A percentile compares a stretch with the other conserved stretches of the same genome.
Evolutionary conservation across 2,113 vertebrate genomes (phyloP).

Genomic region (Ifrita kowaldi): DNA sequence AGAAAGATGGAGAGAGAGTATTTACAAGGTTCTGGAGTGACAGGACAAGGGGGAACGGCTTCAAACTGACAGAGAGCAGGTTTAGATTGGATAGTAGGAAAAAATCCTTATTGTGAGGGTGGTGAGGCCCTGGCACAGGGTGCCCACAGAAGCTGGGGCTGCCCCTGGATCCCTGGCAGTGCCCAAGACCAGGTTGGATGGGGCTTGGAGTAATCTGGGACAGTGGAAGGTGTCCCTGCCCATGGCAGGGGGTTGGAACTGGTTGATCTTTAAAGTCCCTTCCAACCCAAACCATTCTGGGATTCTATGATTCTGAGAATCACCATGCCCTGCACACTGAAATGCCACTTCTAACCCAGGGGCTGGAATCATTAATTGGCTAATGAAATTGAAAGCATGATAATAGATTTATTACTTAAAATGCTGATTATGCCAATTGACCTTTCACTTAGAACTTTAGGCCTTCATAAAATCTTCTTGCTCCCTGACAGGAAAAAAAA

Average conservation of each 20-base stretch:
- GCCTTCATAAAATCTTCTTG: neutral
- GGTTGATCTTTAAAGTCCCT: neutral
- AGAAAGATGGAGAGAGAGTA: neutral
- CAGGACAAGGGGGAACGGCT: neutral
- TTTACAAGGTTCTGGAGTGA: neutral
- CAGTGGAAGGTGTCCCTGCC: neutral
- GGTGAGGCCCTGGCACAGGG: fast-evolving
- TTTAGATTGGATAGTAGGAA: neutral
- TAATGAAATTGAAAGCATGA: neutral
- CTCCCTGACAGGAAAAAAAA: neutral
- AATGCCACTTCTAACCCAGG: neutral
- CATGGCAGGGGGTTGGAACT: neutral
- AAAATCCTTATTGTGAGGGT: neutral
- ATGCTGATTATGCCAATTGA: conserved; percentile 29
- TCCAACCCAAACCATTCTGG: neutral
- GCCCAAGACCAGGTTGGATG: neutral
- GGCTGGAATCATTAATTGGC: neutral
- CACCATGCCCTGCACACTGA: neutral
- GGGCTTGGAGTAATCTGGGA: neutral
- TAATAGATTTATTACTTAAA: conserved; percentile 14
- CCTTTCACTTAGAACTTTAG: neutral
- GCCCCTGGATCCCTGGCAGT: neutral
- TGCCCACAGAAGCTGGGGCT: neutral
- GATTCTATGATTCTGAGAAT: neutral
- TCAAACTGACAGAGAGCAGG: neutral